Conservation (phyloP, 2,888 invertebrate species). For the Meiosimyza platycephala region DNA sequence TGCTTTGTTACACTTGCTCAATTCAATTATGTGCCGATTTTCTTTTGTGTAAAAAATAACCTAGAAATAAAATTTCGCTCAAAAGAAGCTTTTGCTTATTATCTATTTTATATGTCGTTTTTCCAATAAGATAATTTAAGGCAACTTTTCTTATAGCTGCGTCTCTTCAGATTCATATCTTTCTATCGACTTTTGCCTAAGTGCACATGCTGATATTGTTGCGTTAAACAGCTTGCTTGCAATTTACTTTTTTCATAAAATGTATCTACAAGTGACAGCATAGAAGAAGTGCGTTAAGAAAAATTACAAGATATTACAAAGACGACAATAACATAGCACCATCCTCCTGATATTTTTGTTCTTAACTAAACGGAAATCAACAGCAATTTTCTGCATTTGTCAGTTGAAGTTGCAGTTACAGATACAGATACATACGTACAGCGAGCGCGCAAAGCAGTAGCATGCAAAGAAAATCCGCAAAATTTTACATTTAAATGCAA, state of each 20-base stretch:
- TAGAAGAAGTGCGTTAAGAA: no score
- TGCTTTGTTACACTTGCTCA: no score
- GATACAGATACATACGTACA: not conserved
- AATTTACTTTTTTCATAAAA: slow-evolving; percentile 16
- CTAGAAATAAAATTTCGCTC: no score
- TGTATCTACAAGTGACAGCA: not conserved
- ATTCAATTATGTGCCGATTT: no score
- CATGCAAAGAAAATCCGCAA: not conserved
- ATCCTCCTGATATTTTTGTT: no score
- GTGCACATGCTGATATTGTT: not conserved
- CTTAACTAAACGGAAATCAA: slow-evolving; percentile 1
- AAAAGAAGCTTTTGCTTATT: no score
- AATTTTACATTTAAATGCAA: not conserved
- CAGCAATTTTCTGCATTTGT: slow-evolving; percentile 5
- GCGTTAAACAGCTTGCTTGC: slow-evolving; percentile 29
- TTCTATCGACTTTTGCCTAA: not conserved
- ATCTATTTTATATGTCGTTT: no score
- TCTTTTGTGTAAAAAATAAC: no score
- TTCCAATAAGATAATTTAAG: no score
- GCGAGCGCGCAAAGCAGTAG: not conserved
- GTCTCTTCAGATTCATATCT: not conserved
- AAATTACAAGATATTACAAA: no score
- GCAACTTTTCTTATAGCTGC: no score
- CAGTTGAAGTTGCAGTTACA: not conserved
- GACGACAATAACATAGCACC: no score